Evolutionary conservation across 2,888 invertebrate genomes (phyloP).

Genomic region (Scelioninae gen. 2): DNA sequence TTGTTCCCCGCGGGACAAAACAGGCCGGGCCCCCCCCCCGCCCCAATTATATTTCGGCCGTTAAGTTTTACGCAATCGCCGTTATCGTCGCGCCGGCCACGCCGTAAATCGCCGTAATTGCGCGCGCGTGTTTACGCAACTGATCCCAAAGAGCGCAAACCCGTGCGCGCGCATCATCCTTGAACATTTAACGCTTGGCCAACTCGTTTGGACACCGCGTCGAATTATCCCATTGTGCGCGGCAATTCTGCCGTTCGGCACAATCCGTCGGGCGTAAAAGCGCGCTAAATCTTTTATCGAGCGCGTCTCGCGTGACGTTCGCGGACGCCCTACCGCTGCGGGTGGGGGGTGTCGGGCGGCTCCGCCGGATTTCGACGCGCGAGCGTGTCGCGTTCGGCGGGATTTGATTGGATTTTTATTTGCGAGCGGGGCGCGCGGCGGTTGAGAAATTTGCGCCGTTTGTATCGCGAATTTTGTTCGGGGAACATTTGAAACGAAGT

Average conservation of each 20-base stretch:
- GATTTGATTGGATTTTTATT: no score
- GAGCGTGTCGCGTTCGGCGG: no score
- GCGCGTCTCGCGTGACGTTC: constrained; percentile 14
- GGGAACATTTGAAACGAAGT: no score
- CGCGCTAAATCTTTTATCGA: constrained; percentile 35
- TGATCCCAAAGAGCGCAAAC: constrained; percentile 44
- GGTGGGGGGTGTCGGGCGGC: no score
- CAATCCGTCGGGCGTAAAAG: constrained; percentile 34
- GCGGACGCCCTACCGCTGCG: not conserved
- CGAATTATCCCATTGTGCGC: constrained; percentile 43
- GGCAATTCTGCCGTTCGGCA: constrained; percentile 39
- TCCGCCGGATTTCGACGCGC: no score
- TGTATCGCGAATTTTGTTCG: no score
- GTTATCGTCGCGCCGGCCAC: constrained; percentile 22
- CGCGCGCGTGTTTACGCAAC: constrained; percentile 35
- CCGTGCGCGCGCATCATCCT: constrained; percentile 26
- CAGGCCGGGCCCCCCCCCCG: no score
- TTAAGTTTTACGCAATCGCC: constrained; percentile 34
- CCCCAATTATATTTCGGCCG: constrained; percentile 13
- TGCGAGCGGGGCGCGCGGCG: no score
- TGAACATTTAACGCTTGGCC: constrained; percentile 50
- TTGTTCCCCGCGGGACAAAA: no score
- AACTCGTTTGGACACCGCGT: constrained; percentile 39
- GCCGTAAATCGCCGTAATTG: constrained; percentile 28
- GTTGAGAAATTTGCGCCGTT: no score